Percentiles rank a stretch among this genome's conserved stretches.
Evolutionary conservation across 2,888 invertebrate species (phyloP).

Genomic region (Nycteola revayana): DNA sequence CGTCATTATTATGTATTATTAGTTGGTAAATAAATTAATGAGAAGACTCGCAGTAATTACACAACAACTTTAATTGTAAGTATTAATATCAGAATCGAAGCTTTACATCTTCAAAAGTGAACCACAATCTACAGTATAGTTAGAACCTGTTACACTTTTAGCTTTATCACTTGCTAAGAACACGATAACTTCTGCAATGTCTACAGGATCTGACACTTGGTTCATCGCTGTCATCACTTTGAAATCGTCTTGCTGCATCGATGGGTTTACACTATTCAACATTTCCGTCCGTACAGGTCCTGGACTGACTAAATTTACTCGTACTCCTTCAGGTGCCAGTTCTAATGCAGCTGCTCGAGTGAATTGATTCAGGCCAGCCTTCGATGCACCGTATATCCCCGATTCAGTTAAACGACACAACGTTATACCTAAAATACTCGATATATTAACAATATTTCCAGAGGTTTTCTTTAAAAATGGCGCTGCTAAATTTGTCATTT

Average conservation of each 20-base stretch:
- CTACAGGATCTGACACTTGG: slow-evolving; percentile 45
- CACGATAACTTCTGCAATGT: slow-evolving; percentile 39
- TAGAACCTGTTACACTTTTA: slow-evolving; percentile 36
- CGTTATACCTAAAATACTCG: slow-evolving; percentile 14
- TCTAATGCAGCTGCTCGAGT: slow-evolving; percentile 87
- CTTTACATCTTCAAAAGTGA: slow-evolving; percentile 2
- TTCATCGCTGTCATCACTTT: slow-evolving; percentile 3
- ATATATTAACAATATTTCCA: slow-evolving; percentile 31
- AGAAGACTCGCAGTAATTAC: too few species aligned
- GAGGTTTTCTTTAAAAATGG: slow-evolving; percentile 34
- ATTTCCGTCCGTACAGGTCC: slow-evolving; percentile 83
- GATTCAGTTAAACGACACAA: not conserved
- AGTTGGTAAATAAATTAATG: too few species aligned
- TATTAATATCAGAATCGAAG: too few species aligned
- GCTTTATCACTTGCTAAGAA: slow-evolving; percentile 42
- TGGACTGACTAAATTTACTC: slow-evolving; percentile 88
- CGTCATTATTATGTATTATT: too few species aligned
- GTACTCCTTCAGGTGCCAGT: slow-evolving; percentile 76
- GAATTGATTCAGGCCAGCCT: slow-evolving; percentile 88
- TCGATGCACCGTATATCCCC: slow-evolving; percentile 84
- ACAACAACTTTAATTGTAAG: too few species aligned
- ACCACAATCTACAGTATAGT: slow-evolving; percentile 32
- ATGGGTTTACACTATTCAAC: slow-evolving; percentile 1
- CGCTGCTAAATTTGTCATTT: slow-evolving; percentile 30
- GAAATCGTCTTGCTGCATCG: not conserved